Base-by-base conservation (phyloP, 2,113 vertebrate genomes). In the Anseranas semipalmata region DNA sequence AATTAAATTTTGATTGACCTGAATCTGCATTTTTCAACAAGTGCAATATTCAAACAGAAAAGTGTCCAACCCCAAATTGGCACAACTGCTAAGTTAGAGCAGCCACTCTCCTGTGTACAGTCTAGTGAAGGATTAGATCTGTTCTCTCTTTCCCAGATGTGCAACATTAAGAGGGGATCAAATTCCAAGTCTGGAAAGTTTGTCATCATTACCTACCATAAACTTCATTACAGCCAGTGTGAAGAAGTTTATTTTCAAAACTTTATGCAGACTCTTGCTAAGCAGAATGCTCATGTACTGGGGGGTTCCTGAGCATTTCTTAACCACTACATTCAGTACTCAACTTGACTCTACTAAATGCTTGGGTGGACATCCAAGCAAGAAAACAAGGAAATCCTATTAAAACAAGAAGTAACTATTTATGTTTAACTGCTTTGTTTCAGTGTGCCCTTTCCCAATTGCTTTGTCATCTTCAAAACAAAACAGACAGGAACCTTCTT, bases 21-120 rank as follows among this genome's bases (percentile, higher is more conserved):
- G 70, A 82, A 85, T 62, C 53, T 89, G 33, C 39, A 66, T 93
- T 95, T 95, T 82, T 87, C 41, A 89, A 65, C 48, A 85, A 48
- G 14, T 56, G 24, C 18, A 72, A 58, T 87, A 79, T 73, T 82
- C 43, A 73, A 93, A 72, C 25, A 80, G 43, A 59, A 56, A 73
- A 85, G 2, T 33, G 9, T 66, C 35, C 55, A 62, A 37, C 12
- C 8, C 52, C 66, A 43, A 74, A 71, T 32, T 53, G 24, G 67
- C 39, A 56, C 16, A 43, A 30, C 17, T 41, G 39, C 30, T 74
- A n/a, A 43, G 15, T 63, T 28, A 35, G 45, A 55, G 45, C 56
- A 93, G 37, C 56, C 68, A 27, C 39, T 94, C 37, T 74, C 33
- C 39, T 50, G 28, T 41, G 35, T 81, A 27, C 11, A 75, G 43